Evolutionary conservation across 2,888 invertebrate genomes (phyloP), one percentile per base, ranked within the genome.

Genomic region (Diabrotica balteata): DNA sequence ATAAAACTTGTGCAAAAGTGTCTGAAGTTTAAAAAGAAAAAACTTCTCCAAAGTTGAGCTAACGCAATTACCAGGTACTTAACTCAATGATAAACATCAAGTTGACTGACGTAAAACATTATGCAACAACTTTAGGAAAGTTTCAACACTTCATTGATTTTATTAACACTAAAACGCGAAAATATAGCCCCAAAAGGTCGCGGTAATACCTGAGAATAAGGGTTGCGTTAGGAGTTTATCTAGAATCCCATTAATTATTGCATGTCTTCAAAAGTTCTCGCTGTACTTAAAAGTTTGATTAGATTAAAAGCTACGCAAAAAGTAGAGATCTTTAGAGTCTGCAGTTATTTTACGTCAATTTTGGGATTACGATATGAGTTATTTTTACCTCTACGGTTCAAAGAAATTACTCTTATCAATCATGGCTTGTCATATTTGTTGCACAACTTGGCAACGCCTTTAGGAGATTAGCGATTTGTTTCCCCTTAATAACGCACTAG

Each of bases 11-110:
- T 54, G n/a, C 43, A 11, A 43, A 49, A 55, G 62, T 54, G 54
- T 54, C 62, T 47, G 6, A 57, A 45, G n/a, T 45, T 57, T 57
- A 57, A 57, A 57, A 42, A 57, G 55, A 45, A 57, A 45, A 7
- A 9, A 9, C 43, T 17, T 57, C 55, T n/a, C 44, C 11, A 8
- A 53, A 57, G 17, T 57, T 57, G 17, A 11, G 45, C 44, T 57
- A 57, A 57, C 58, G 64, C 58, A 59, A 59, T 64, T 64, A 64
- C 52, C 49, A 42, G 58, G 58, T 55, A 59, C 64, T 64, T 64
- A 64, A 52, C 58, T 58, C 58, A 64, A 64, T 64, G 64, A 64
- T 64, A 64, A 59, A 64, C 64, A 64, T 64, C 58, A 58, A 59
- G n/a, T 58, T 64, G 64, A 64, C 44, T 64, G 64, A 64, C 58